phyloP scores from a whole-genome alignment of 2,888 invertebrate genomes.

The Agrochola lychnidis region DNA sequence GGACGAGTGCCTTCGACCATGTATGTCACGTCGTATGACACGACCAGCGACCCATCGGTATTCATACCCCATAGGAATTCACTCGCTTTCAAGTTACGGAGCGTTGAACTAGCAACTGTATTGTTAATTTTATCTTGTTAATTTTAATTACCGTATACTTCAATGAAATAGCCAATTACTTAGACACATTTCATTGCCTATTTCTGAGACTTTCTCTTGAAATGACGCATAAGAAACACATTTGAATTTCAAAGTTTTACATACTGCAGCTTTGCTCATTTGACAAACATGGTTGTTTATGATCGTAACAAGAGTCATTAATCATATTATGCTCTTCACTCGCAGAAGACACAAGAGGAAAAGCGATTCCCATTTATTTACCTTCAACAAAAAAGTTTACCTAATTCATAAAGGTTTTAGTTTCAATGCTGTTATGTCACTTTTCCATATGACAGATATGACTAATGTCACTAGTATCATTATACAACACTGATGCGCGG shows the following conservation, averaged over 20 bases:
- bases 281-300: not conserved
- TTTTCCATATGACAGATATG: not conserved
- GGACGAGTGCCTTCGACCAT: constrained; percentile 26
- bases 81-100: constrained; percentile 36
- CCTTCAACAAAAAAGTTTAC: not conserved
- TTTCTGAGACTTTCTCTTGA: constrained; percentile 17
- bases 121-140: not conserved
- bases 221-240: constrained; percentile 11
- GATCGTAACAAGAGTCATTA: not conserved
- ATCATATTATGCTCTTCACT: not conserved
- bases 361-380: not conserved
- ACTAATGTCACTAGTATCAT: not conserved
- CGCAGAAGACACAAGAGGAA: not conserved
- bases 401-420: not conserved
- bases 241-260: constrained; percentile 1
- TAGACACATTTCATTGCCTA: not conserved
- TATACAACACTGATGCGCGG: constrained; percentile 16
- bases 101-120: constrained; percentile 10
- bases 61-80: constrained; percentile 25
- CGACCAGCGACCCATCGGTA: not conserved
- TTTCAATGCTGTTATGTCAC: constrained; percentile 23
- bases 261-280: not conserved
- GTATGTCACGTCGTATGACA: not conserved
- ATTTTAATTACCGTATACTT: not conserved
- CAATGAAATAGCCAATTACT: not conserved